Conservation (phyloP, 2,888 invertebrate species). For the Eupithecia dodoneata region DNA sequence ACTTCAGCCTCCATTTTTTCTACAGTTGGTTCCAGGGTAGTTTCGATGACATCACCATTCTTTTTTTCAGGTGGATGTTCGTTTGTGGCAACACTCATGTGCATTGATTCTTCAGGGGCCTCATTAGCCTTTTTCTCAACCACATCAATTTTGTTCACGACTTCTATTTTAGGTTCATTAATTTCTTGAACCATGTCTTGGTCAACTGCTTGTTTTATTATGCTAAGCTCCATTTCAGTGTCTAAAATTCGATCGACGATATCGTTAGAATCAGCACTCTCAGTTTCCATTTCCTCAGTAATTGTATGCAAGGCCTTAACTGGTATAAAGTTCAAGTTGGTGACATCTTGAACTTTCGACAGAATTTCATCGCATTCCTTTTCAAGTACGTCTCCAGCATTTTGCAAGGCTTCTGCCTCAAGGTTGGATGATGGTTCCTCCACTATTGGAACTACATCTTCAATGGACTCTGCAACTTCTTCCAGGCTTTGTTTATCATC, state of each 20-base stretch:
- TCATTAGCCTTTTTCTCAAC: constrained; percentile 24
- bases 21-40: constrained; percentile 20
- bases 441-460: constrained; percentile 68
- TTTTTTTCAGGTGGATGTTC: constrained; percentile 24
- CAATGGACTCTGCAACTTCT: constrained; percentile 65
- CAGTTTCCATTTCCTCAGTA: constrained; percentile 73
- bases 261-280: constrained; percentile 70
- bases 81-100: constrained; percentile 41
- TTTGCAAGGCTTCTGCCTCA: constrained; percentile 64
- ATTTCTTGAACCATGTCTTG: constrained; percentile 54
- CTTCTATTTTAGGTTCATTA: constrained; percentile 46
- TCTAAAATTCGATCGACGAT: constrained; percentile 76
- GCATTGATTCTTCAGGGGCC: constrained; percentile 41
- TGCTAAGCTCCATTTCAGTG: constrained; percentile 69
- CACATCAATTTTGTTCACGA: constrained; percentile 30
- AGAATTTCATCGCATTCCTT: constrained; percentile 80
- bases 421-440: constrained; percentile 57
- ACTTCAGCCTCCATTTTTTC: constrained; percentile 37
- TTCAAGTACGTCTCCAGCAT: constrained; percentile 61
- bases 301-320: constrained; percentile 70
- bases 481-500: constrained; percentile 59
- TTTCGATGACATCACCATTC: constrained; percentile 9
- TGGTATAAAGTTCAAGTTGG: constrained; percentile 72
- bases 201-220: constrained; percentile 62
- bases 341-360: constrained; percentile 77